These are phyloP conservation scores for Eupithecia inturbata DNA, from an alignment of 2,888 invertebrate genomes.

Conservation along the genomic window DNA sequence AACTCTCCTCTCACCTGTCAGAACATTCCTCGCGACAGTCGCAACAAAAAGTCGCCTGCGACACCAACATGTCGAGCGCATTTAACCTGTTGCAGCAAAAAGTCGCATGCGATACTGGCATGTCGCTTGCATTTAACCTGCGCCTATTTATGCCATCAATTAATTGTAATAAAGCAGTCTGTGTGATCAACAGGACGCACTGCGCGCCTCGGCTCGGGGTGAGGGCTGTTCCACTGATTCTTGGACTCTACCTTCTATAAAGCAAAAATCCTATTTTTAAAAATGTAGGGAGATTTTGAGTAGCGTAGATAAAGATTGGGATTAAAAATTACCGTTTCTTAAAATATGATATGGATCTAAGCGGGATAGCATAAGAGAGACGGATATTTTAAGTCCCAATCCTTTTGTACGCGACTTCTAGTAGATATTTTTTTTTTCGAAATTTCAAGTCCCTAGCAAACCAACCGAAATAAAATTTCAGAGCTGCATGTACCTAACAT, in stretches of 20 bases:
- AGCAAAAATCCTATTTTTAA: neutral
- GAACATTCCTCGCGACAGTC: slow-evolving; percentile 2
- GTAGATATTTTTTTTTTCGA: too few relatives aligned
- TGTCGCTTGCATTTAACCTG: slow-evolving; percentile 19
- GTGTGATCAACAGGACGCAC: slow-evolving; percentile 19
- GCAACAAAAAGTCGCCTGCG: slow-evolving; percentile 11
- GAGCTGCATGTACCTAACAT: too few relatives aligned
- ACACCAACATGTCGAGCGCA: slow-evolving; percentile 9
- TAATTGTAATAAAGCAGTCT: slow-evolving; percentile 22
- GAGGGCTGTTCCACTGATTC: neutral
- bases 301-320: too few relatives aligned
- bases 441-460: too few relatives aligned
- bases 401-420: too few relatives aligned
- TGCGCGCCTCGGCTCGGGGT: neutral
- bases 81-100: slow-evolving; percentile 14
- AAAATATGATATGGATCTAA: too few relatives aligned
- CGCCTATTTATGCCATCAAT: slow-evolving; percentile 28
- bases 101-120: slow-evolving; percentile 9
- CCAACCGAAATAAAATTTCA: too few relatives aligned
- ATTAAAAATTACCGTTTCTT: too few relatives aligned
- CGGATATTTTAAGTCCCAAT: too few relatives aligned
- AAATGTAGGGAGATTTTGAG: too few relatives aligned
- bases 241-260: neutral
- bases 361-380: too few relatives aligned
- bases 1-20: neutral